Base-by-base conservation (phyloP, 2,888 invertebrate genomes). In the Diarsia brunnea region DNA sequence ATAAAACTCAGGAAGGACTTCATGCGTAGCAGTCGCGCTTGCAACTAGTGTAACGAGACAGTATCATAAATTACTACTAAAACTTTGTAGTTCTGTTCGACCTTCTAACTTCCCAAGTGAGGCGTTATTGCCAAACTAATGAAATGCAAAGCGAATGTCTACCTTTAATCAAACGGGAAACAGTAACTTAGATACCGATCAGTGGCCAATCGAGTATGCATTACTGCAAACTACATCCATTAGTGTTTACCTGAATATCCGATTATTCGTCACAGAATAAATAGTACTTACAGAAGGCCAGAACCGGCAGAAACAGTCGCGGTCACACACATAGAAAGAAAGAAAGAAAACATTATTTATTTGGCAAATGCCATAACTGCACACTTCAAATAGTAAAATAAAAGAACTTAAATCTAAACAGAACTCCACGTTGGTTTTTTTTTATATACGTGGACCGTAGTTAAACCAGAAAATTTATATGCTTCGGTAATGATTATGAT, bases 131-230 rank as follows among this genome's bases (percentile, higher is more conserved):
- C 2, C n/a, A 24, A n/a, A 58, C 11, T 1, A 67, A 63, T 61
- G 16, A n/a, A 38, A 79, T 67, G 45, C 45, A 45, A 75, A 77
- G 47, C 47, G 43, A 69, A 51, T 69, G 24, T 64, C 49, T 14
- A n/a, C 43, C 14, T 74, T 43, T 47, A 65, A 74, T 74, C 77
- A 67, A 82, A 77, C 27, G 43, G 51, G 43, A 53, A 76, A n/a
- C 65, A 45, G 19, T 0, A 58, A 58, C 58, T 58, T 21, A 63
- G 77, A 78, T 81, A 47, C 21, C 61, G 77, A 81, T 78, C 82
- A 77, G 64, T 68, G 43, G 51, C 64, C 82, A 47, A 76, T 82
- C n/a, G 21, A 38, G 77, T 68, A 79, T 82, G 79, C 67, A 82
- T 79, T 81, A 82, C 82, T 68, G 82, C 38, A 51, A 82, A 82